Base-by-base conservation (phyloP, 1,140 invertebrate genomes). In the Epicauta chinensis region DNA sequence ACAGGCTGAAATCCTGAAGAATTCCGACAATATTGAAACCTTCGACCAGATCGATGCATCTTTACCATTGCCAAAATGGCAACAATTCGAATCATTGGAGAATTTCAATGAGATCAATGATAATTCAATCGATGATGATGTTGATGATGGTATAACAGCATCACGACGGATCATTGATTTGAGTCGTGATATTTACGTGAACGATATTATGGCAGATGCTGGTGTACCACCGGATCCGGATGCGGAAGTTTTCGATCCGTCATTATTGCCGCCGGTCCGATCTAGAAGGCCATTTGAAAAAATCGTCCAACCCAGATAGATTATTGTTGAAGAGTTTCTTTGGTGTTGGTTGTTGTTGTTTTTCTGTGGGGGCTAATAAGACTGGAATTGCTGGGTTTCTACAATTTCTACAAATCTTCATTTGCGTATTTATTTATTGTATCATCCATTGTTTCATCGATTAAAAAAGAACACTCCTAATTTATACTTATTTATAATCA, bases 171-270 rank as follows among this genome's bases (percentile, higher is more conserved):
- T 53, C 7, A 12, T 41, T 29, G 58, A 62, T 51, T 45, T 64
- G 13, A 58, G 43, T 15, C 43, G 58, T 10, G 62, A 64, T 45
- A 62, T 52, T 40, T 62, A 56, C 29, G 62, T 64, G 11, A 64
- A 64, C 31, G 45, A 62, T 17, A 31, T 64, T 16, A 31, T 60
- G 49, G 55, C 56, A 7, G 40, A 60, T 37, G 29, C 51, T 29
- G 53, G 56, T 9, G 58, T 44, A 2, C 50, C 58, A 23, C 53
- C 34, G 4, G 55, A 64, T 55, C 58, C 60, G 2, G 58, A 64
- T 55, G 62, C 62, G 0, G 62, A 64, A 40, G 39, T 60, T 14
- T 36, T 52, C 14, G 39, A n/a, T 16, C 12, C 17, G 48, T 5
- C 2, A 13, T 16, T 17, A 17, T 7, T 29, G 31, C 34, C 6